phyloP scores from a whole-genome alignment of 1,140 invertebrate genomes.

The Bombus sylvicola region DNA sequence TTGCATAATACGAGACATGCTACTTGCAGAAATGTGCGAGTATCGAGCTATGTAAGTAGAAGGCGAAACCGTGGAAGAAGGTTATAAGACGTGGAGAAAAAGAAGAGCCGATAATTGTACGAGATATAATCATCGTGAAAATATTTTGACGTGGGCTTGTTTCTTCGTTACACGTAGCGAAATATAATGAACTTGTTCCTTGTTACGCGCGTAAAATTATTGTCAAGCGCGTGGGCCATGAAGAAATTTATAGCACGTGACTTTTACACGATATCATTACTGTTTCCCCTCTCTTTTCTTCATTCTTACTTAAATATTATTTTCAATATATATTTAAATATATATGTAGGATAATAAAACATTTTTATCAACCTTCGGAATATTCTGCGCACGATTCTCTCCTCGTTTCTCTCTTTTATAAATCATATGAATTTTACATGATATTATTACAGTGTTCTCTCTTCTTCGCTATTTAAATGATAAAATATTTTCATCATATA shows the following conservation, averaged over 20 bases:
- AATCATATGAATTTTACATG: not conserved
- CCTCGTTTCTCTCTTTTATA: not conserved
- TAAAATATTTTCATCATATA: no score
- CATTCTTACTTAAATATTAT: not conserved
- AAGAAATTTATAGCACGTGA: not conserved
- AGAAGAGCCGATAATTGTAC: not conserved
- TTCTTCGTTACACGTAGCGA: not conserved
- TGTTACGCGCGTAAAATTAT: not conserved
- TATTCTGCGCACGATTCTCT: not conserved
- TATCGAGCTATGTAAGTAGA: conserved; percentile 8
- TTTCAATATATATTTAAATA: no score
- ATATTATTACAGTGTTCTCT: no score
- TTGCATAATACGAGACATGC: conserved; percentile 59
- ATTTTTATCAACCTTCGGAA: not conserved
- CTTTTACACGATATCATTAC: conserved; percentile 3
- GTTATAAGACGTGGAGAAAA: not conserved
- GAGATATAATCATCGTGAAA: not conserved
- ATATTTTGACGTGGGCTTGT: not conserved
- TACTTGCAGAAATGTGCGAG: conserved; percentile 42
- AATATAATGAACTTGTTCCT: conserved; percentile 1
- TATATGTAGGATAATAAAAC: not conserved
- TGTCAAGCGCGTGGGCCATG: not conserved
- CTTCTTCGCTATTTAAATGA: no score
- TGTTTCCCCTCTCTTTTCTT: not conserved
- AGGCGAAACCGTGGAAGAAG: conserved; percentile 10